Conservation (phyloP, 2,888 invertebrate species). For the Ochlodes sylvanus region DNA sequence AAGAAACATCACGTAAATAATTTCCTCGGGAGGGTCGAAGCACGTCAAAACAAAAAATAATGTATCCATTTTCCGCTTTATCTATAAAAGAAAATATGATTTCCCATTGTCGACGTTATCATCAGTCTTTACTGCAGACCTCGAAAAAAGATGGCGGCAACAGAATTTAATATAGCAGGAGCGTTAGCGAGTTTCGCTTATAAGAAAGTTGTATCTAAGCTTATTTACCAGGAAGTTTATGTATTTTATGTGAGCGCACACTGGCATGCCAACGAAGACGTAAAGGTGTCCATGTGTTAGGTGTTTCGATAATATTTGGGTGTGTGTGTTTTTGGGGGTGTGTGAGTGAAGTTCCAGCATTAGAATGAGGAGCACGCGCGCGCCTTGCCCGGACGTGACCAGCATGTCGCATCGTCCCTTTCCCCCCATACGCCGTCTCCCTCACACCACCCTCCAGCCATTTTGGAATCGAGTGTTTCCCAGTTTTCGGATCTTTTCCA, state of each 20-base stretch:
- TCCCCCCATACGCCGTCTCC: conserved; percentile 72
- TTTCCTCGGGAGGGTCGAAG: conserved; percentile 54
- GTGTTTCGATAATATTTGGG: conserved; percentile 62
- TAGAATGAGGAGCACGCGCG: conserved; percentile 82
- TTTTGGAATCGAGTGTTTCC: conserved; percentile 78
- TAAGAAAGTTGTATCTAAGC: conserved; percentile 77
- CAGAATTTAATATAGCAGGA: conserved; percentile 81
- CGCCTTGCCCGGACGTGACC: conserved; percentile 83
- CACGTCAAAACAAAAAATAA: conserved; percentile 60
- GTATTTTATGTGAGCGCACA: conserved; percentile 70
- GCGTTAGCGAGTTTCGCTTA: conserved; percentile 65
- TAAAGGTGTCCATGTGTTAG: conserved; percentile 57
- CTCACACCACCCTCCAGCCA: conserved; percentile 79
- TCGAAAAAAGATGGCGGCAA: conserved; percentile 66
- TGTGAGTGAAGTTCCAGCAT: conserved; percentile 76
- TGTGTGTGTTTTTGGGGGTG: conserved; percentile 68
- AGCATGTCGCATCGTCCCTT: conserved; percentile 82
- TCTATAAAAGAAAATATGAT: conserved; percentile 67
- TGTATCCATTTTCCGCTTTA: conserved; percentile 62
- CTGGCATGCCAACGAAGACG: conserved; percentile 51
- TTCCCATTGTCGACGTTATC: conserved; percentile 69
- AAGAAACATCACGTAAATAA: conserved; percentile 58
- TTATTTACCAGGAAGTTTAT: conserved; percentile 83
- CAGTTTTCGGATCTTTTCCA: conserved; percentile 79
- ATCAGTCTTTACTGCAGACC: conserved; percentile 59